Percentiles rank a stretch among this genome's conserved stretches.
These are phyloP conservation scores for Luidia sarsii DNA, from an alignment of 53 echinoderm and acorn worm genomes.

Conservation along the genomic window DNA sequence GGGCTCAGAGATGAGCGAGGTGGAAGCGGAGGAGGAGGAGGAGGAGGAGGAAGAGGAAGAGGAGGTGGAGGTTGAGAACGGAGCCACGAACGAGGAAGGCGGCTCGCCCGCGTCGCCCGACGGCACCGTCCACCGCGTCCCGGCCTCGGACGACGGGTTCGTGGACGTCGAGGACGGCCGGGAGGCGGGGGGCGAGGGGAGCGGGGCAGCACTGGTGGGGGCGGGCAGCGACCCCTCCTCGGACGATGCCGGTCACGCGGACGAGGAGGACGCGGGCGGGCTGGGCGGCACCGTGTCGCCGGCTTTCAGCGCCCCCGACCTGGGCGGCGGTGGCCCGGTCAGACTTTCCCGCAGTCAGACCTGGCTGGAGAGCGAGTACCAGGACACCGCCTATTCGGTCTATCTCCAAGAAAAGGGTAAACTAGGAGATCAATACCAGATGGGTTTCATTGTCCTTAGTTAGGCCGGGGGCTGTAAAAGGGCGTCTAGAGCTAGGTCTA, in stretches of 20 bases:
- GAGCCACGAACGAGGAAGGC: neutral
- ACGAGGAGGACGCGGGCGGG: constrained; percentile 4
- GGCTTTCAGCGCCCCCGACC: constrained; percentile 10
- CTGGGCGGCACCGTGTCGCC: constrained; percentile 1
- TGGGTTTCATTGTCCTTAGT: no score
- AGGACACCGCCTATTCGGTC: constrained; percentile 31
- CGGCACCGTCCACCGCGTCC: neutral
- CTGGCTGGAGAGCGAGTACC: constrained; percentile 9
- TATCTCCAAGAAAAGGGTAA: constrained; percentile 28
- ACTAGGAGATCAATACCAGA: no score
- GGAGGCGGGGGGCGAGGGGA: neutral
- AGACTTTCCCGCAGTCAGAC: constrained; percentile 17
- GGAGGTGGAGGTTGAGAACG: neutral
- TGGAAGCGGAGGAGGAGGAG: neutral
- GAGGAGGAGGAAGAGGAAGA: neutral
- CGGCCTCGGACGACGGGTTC: neutral
- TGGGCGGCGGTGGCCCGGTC: neutral
- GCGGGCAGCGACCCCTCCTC: neutral
- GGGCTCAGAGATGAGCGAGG: neutral
- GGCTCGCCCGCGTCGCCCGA: no score
- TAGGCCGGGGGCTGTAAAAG: no score
- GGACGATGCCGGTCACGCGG: neutral
- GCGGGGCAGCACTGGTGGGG: neutral
- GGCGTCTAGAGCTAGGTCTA: no score
- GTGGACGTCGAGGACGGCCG: neutral